Percentiles rank a stretch among this genome's conserved stretches.
These are phyloP conservation scores for Scalopus aquaticus DNA, from an alignment of 2,113 vertebrate species.

Conservation along the genomic window DNA sequence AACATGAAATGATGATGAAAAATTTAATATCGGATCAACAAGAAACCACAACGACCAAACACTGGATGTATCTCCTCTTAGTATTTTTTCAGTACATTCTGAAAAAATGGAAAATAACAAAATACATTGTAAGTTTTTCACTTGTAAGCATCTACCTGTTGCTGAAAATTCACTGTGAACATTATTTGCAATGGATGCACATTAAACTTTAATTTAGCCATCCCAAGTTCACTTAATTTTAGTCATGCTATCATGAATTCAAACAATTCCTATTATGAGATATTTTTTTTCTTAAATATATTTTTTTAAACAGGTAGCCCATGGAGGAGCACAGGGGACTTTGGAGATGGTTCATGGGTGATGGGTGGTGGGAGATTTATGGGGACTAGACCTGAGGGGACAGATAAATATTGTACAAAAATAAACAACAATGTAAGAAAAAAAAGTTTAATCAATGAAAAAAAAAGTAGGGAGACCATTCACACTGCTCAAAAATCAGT, in stretches of 20 bases:
- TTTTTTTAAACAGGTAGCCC: not conserved
- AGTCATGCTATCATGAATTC: not conserved
- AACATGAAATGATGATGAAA: not conserved
- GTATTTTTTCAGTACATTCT: not conserved
- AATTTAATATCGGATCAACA: not conserved
- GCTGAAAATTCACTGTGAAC: not conserved
- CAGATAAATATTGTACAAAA: no score
- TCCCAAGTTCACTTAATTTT: no score
- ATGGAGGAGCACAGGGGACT: no score
- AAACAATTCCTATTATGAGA: not conserved
- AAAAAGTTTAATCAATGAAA: no score
- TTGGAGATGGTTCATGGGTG: no score
- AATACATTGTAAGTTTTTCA: not conserved
- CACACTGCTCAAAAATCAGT: not conserved
- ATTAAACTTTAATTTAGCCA: not conserved
- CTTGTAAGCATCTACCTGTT: not conserved
- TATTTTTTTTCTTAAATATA: not conserved
- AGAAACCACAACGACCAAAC: not conserved
- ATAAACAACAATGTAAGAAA: no score
- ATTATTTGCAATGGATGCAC: not conserved
- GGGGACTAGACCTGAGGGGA: no score
- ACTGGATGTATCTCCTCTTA: not conserved
- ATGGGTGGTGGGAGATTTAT: no score
- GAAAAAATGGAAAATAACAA: not conserved
- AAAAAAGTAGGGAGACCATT: not conserved